Percentiles rank a stretch among this genome's conserved stretches.
Conservation (phyloP, 2,113 vertebrate species). For the Lophotis ruficrista region DNA sequence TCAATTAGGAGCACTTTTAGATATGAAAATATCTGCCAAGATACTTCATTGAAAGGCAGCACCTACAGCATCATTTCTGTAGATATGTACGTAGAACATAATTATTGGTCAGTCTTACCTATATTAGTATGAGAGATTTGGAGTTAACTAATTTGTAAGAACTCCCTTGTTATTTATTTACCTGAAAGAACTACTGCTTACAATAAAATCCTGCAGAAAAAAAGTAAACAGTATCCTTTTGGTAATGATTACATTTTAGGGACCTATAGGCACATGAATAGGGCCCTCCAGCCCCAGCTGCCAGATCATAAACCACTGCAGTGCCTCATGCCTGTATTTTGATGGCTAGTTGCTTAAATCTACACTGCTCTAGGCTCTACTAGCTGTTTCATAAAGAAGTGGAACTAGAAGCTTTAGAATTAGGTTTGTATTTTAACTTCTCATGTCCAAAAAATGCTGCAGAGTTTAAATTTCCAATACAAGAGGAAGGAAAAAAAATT, state of each 20-base stretch:
- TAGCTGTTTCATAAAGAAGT: neutral
- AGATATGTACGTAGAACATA: neutral
- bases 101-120: neutral
- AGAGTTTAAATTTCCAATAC: neutral
- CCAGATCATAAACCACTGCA: neutral
- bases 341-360: neutral
- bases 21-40: neutral
- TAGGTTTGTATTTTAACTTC: neutral
- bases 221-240: neutral
- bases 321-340: neutral
- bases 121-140: neutral
- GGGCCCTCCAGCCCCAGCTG: fast-evolving
- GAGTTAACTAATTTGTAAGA: neutral
- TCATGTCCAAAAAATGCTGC: neutral
- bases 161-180: neutral
- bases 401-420: neutral
- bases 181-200: neutral
- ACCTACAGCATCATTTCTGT: neutral
- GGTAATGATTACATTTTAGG: neutral
- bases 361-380: neutral
- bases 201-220: neutral
- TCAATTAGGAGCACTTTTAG: neutral
- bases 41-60: neutral
- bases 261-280: neutral
- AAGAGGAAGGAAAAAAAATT: neutral